A percentile compares a stretch with the other conserved stretches of the same genome.
Evolutionary conservation across 2,113 vertebrate genomes (phyloP).

Genomic region (Malurus cyaneus): DNA sequence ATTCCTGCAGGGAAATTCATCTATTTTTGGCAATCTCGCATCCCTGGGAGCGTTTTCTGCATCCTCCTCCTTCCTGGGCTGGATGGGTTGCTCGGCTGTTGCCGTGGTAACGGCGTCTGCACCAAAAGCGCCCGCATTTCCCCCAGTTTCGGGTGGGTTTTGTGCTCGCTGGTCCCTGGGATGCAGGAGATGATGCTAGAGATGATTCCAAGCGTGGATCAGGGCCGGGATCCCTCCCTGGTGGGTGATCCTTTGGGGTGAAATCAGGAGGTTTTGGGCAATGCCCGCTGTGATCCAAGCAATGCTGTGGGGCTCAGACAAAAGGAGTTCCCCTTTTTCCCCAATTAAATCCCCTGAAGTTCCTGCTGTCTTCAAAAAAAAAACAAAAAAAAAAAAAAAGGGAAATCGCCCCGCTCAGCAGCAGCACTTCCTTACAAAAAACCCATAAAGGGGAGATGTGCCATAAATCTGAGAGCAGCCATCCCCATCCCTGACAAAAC

Average conservation of each 20-base stretch:
- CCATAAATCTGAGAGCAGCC: conserved; percentile 34
- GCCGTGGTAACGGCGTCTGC: conserved; percentile 16
- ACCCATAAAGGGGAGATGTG: neutral
- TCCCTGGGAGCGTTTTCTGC: neutral
- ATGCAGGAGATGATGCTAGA: neutral
- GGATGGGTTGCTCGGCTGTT: neutral
- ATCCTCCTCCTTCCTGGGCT: neutral
- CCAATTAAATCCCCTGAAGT: neutral
- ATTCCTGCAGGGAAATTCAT: neutral
- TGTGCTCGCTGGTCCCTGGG: neutral
- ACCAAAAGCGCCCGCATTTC: neutral
- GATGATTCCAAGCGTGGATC: neutral
- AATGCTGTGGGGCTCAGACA: neutral
- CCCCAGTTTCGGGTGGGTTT: neutral
- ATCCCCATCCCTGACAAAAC: neutral
- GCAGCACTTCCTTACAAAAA: neutral
- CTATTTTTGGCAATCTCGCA: neutral
- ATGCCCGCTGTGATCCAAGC: fast-evolving
- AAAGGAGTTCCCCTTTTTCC: neutral
- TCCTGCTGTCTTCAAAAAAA: neutral
- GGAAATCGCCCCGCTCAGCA: neutral
- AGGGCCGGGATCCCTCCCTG: fast-evolving
- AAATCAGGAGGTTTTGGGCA: neutral
- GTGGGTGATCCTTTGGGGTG: neutral
- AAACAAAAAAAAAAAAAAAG: neutral